These are phyloP conservation scores for Stenchaetothrips biformis DNA, from an alignment of 2,888 invertebrate species.

Conservation along the genomic window DNA sequence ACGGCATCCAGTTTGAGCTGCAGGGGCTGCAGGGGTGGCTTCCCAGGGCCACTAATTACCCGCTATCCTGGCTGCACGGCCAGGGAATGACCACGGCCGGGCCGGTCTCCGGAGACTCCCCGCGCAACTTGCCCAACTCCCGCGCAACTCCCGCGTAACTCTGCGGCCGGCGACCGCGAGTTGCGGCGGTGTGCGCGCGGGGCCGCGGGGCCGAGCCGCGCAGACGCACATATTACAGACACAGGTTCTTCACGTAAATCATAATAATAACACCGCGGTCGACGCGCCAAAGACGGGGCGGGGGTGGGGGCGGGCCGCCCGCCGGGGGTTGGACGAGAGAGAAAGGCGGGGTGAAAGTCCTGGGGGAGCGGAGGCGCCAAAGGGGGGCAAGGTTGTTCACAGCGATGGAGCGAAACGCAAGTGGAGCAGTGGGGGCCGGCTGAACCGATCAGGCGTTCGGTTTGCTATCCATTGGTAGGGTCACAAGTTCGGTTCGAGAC, in stretches of 20 bases:
- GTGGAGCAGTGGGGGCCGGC: too few relatives aligned
- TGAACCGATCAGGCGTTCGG: not conserved
- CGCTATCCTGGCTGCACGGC: too few relatives aligned
- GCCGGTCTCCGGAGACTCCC: too few relatives aligned
- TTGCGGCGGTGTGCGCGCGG: not conserved
- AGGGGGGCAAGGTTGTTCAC: not conserved
- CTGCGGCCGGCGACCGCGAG: too few relatives aligned
- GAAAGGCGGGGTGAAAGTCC: not conserved
- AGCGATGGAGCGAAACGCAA: too few relatives aligned
- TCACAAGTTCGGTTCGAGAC: too few relatives aligned
- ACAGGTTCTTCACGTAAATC: conserved; percentile 5
- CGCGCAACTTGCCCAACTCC: too few relatives aligned
- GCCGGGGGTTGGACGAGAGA: not conserved
- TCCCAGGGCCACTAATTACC: too few relatives aligned
- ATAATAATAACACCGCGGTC: not conserved
- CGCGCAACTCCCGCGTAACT: too few relatives aligned
- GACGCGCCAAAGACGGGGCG: not conserved
- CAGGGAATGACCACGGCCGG: too few relatives aligned
- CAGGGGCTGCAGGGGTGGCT: too few relatives aligned
- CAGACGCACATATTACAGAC: not conserved
- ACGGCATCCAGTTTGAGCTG: too few relatives aligned
- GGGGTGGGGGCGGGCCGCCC: not conserved
- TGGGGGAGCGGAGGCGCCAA: not conserved
- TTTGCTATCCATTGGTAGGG: not conserved
- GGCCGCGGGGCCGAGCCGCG: not conserved